phyloP scores from a whole-genome alignment of 2,113 vertebrate species.

The Apaloderma vittatum region DNA sequence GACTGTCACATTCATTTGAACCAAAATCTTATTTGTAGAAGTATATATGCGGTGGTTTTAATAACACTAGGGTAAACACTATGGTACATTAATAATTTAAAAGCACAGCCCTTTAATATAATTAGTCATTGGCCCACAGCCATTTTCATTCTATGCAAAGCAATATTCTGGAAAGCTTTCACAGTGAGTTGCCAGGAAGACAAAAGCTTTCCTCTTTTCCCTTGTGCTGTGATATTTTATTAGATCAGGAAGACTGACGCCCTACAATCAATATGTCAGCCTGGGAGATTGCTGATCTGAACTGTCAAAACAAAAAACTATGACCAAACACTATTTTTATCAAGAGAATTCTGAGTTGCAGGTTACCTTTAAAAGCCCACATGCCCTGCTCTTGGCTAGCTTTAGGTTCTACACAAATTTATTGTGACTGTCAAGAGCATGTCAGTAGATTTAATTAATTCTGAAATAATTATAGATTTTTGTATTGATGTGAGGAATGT shows the following conservation, averaged over 20 bases:
- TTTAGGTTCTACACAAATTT: neutral
- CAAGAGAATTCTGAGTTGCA: constrained; percentile 5
- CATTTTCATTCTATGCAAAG: constrained; percentile 54
- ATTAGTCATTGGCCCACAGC: constrained; percentile 52
- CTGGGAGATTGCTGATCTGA: constrained; percentile 65
- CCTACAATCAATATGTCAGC: constrained; percentile 74
- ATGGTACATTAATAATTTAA: constrained; percentile 60
- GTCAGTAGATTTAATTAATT: neutral
- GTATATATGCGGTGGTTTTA: neutral
- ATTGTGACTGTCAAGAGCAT: neutral
- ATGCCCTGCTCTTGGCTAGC: neutral
- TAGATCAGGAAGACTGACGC: constrained; percentile 62
- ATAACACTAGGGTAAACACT: constrained; percentile 45
- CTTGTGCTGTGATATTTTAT: constrained; percentile 62
- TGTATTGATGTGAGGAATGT: neutral
- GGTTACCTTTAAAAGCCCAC: neutral
- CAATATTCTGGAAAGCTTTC: constrained; percentile 50
- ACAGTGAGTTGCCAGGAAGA: constrained; percentile 56
- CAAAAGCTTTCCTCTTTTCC: constrained; percentile 15
- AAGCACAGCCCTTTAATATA: constrained; percentile 36
- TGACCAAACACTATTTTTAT: constrained; percentile 49
- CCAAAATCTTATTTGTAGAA: constrained; percentile 54
- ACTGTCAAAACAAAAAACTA: constrained; percentile 70
- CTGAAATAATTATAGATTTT: neutral
- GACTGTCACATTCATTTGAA: constrained; percentile 42